Percentiles rank a stretch among this genome's conserved stretches.
Evolutionary conservation across 2,888 invertebrate species (phyloP).

Genomic region (Stenodema calcarata): DNA sequence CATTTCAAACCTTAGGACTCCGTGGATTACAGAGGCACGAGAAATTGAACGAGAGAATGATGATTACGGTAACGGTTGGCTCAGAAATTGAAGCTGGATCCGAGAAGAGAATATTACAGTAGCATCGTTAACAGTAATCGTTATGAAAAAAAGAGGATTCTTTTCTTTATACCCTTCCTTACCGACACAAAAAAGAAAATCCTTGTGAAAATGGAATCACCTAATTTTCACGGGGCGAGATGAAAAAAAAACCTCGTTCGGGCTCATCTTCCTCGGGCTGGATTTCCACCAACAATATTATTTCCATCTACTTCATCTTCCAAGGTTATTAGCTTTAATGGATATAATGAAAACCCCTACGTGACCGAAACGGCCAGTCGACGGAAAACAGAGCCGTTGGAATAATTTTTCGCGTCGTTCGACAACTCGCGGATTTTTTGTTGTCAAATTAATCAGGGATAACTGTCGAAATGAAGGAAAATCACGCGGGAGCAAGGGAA

Average conservation of each 20-base stretch:
- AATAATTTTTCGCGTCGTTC: no score
- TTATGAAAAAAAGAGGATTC: background rate
- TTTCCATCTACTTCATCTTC: background rate
- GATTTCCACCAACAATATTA: background rate
- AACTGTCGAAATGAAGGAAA: background rate
- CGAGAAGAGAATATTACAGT: background rate
- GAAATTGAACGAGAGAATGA: no score
- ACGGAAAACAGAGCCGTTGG: background rate
- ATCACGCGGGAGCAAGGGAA: background rate
- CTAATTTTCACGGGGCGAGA: no score
- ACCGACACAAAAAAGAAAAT: background rate
- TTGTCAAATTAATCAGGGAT: background rate
- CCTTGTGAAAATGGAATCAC: background rate
- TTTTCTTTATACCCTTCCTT: background rate
- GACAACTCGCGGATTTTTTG: background rate
- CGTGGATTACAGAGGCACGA: no score
- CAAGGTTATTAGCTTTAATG: background rate
- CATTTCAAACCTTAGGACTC: no score
- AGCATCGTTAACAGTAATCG: background rate
- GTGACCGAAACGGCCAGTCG: background rate
- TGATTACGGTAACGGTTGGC: no score
- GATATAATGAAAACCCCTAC: background rate
- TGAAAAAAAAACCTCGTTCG: background rate
- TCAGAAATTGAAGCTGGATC: background rate
- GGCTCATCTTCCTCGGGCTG: background rate